These are phyloP conservation scores for Mesorhabditis belari DNA, from an alignment of 2,888 invertebrate genomes.

Conservation along the genomic window DNA sequence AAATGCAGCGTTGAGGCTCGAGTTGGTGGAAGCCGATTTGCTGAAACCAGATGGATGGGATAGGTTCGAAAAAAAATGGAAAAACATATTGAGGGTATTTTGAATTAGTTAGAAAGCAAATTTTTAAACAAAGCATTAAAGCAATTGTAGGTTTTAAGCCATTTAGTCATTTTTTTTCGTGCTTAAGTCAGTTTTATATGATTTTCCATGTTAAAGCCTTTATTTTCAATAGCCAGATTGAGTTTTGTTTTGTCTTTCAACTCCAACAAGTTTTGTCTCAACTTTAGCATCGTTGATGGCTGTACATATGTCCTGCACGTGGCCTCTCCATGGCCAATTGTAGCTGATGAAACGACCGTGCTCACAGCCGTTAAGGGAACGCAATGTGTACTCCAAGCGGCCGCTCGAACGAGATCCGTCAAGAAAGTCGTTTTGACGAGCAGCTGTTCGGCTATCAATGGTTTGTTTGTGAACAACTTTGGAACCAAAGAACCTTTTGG, in stretches of 20 bases:
- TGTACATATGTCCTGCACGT: slow-evolving; percentile 35
- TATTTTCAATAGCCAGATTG: no score
- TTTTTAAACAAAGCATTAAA: no score
- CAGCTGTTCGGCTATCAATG: slow-evolving; percentile 48
- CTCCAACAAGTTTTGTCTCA: no score
- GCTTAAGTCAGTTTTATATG: no score
- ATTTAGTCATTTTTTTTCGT: no score
- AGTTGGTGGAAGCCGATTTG: slow-evolving; percentile 58
- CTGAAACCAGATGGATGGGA: slow-evolving; percentile 54
- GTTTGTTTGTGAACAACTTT: slow-evolving; percentile 7
- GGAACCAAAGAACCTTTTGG: no score
- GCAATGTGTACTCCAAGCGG: slow-evolving; percentile 56
- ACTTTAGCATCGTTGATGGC: slow-evolving; percentile 26
- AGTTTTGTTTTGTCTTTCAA: no score
- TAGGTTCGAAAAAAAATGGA: slow-evolving; percentile 30
- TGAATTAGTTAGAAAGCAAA: neutral
- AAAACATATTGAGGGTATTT: no score
- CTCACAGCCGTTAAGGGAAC: slow-evolving; percentile 58
- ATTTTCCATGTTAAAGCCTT: no score
- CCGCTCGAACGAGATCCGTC: slow-evolving; percentile 50
- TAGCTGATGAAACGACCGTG: slow-evolving; percentile 43
- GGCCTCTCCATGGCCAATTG: slow-evolving; percentile 36
- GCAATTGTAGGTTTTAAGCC: no score
- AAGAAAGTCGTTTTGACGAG: slow-evolving; percentile 59
- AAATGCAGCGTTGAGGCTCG: slow-evolving; percentile 55